phyloP scores from a whole-genome alignment of 2,797 vertebrate species.

The Pogoniulus pusillus region DNA sequence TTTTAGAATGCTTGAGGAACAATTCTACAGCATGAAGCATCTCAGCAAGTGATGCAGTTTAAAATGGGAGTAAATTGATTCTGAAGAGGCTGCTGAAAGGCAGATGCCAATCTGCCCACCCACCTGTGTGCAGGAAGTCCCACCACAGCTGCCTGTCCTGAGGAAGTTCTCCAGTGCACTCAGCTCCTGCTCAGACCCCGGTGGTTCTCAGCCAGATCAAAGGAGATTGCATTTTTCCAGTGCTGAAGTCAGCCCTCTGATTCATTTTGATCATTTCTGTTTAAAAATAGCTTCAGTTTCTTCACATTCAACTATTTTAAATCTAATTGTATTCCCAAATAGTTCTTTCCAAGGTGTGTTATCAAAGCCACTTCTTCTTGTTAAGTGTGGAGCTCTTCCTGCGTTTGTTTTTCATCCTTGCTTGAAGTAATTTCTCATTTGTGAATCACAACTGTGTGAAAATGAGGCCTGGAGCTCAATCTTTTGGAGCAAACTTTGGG shows the following conservation, averaged over 20 bases:
- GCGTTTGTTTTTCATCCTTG: not conserved
- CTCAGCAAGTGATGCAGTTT: not conserved
- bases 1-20: not conserved
- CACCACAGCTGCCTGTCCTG: not conserved
- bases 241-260: conserved; percentile 32
- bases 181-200: not conserved
- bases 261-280: conserved; percentile 30
- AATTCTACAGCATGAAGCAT: not conserved
- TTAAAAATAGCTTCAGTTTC: conserved; percentile 36
- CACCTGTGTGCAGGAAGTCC: too few relatives aligned
- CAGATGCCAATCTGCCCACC: too few relatives aligned
- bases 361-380: not conserved
- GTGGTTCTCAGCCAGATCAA: not conserved
- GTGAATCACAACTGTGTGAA: conserved; percentile 19
- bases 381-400: not conserved
- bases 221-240: not conserved
- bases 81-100: not conserved
- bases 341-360: conserved; percentile 5
- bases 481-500: not conserved
- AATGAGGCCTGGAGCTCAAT: not conserved
- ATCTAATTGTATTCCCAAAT: conserved; percentile 25
- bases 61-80: accelerated
- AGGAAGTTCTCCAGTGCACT: not conserved
- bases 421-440: conserved; percentile 43
- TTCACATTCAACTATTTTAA: conserved; percentile 4